Base-by-base conservation (phyloP, 53 echinoderm and acorn worm species). In the Temnopleurus reevesii region DNA sequence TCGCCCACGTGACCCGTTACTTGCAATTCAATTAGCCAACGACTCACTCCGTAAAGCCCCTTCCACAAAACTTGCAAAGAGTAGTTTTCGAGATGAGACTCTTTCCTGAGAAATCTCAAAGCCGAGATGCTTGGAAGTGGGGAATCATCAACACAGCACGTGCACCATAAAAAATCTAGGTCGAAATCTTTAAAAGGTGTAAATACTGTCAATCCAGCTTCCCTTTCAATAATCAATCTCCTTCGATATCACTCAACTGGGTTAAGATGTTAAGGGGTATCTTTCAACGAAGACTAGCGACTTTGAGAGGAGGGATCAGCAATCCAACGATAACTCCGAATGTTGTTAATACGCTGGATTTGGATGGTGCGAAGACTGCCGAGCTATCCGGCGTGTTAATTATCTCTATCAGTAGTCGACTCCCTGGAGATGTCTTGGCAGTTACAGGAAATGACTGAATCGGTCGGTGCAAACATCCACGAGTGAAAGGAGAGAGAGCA, bases 401-500 rank as follows among this genome's bases (percentile, higher is more conserved):
- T 87, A 51, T 46, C 88, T 87, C 88, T 87, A 71, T 87, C 88
- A 87, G 51, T 45, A 47, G 18, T 15, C 12, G 18, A 71, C 18
- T 87, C 66, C 65, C 88, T 12, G 7, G 88, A 87, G 88, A 87
- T 66, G 30, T 49, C 65, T 51, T 15, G 88, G 51, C 71, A 51
- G 71, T 38, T 9, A 49, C 88, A 87, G 88, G 88, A 87, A 87
- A 46, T 87, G 66, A 66, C 66, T 46, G 71, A 87, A 66, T 87
- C 53, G 65, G 88, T 66, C 51, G 27, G 31, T 29, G 60, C 59
- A 43, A 34, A 59, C 83, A 83, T 31, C 12, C 83, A 55, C 10
- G 13, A 21, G n/a, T n/a, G n/a, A n/a, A n/a, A n/a, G n/a, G n/a
- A n/a, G n/a, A n/a, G n/a, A 34, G 31, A 51, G 43, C 80, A 8